Conservation (phyloP, 1,140 invertebrate species). For the Nixonia krombeini region DNA sequence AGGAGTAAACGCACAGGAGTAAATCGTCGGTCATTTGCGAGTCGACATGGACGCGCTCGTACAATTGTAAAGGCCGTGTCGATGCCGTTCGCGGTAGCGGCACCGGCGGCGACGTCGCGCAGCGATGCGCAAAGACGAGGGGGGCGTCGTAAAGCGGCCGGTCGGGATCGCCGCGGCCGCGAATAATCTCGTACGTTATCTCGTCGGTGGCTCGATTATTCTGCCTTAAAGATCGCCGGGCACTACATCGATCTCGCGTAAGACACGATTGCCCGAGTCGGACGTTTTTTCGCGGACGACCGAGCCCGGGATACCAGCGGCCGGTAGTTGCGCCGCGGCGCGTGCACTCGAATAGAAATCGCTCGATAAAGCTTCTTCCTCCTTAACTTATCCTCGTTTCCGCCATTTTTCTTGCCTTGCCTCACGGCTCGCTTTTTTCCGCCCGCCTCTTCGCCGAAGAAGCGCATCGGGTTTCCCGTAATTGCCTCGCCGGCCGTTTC, state of each 20-base stretch:
- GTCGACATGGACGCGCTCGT: too few species aligned
- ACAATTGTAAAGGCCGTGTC: too few species aligned
- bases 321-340: slow-evolving; percentile 18
- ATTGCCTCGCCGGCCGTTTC: too few species aligned
- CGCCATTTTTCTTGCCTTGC: slow-evolving; percentile 50
- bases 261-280: too few species aligned
- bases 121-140: too few species aligned
- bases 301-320: slow-evolving; percentile 20
- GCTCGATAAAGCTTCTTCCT: slow-evolving; percentile 24
- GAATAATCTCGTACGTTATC: not conserved
- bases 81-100: too few species aligned
- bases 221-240: slow-evolving; percentile 9
- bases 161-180: too few species aligned
- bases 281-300: slow-evolving; percentile 23
- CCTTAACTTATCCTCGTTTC: slow-evolving; percentile 5
- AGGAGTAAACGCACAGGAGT: too few species aligned
- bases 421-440: slow-evolving; percentile 18
- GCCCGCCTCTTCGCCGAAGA: slow-evolving; percentile 26
- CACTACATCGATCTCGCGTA: slow-evolving; percentile 56
- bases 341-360: slow-evolving; percentile 42
- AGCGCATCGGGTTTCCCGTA: slow-evolving; percentile 26
- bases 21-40: too few species aligned
- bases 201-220: slow-evolving; percentile 12
- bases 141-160: too few species aligned
- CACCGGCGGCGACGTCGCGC: too few species aligned